phyloP scores from a whole-genome alignment of 2,888 invertebrate species.

The Machimus rusticus region DNA sequence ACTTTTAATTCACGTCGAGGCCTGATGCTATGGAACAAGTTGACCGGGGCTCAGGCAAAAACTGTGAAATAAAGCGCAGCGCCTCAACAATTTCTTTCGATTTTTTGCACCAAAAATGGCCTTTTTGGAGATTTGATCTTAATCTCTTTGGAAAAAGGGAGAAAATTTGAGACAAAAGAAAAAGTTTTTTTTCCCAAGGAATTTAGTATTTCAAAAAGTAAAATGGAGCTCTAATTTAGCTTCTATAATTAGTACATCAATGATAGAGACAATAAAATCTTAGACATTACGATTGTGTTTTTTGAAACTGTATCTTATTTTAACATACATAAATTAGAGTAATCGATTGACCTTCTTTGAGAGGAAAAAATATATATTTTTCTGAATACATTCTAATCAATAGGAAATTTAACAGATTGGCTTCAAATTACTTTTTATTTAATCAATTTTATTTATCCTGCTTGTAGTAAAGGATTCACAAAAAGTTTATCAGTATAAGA shows the following conservation, averaged over 20 bases:
- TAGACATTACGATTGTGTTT: not conserved
- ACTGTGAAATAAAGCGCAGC: not conserved
- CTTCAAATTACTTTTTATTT: not conserved
- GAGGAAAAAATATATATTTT: not conserved
- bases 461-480: not conserved
- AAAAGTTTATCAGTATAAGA: not conserved
- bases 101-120: not conserved
- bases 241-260: not conserved
- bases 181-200: not conserved
- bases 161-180: not conserved
- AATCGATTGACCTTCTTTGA: not conserved
- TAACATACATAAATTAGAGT: not conserved
- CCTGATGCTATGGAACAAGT: conserved; percentile 8
- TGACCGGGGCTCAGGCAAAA: not conserved
- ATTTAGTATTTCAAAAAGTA: not conserved
- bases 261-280: too few relatives aligned
- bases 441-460: not conserved
- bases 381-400: not conserved
- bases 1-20: conserved; percentile 19
- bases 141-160: not conserved
- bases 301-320: not conserved
- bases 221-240: not conserved
- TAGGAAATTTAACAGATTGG: not conserved
- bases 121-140: conserved; percentile 15
- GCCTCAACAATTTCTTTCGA: not conserved